Evolutionary conservation across 2,888 invertebrate species (phyloP).

Genomic region (Caradrina kadenii): DNA sequence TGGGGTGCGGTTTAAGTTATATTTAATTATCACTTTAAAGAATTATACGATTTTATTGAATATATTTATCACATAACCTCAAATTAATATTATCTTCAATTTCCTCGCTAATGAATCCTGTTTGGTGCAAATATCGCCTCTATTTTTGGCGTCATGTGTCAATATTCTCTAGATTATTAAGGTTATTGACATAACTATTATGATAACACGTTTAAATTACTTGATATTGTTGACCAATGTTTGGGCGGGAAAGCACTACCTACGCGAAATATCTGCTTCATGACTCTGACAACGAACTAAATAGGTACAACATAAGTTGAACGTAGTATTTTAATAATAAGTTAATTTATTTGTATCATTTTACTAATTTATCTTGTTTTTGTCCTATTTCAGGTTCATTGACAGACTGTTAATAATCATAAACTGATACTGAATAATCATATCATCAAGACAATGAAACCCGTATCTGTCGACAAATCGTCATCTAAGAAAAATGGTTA

Average conservation of each 20-base stretch:
- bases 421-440: conserved; percentile 21
- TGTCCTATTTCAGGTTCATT: conserved; percentile 55
- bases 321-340: not conserved
- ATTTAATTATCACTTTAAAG: not conserved
- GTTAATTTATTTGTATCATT: not conserved
- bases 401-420: conserved; percentile 20
- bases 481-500: conserved; percentile 77
- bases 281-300: not conserved
- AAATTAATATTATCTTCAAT: conserved; percentile 58
- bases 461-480: conserved; percentile 65
- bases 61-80: conserved; percentile 55
- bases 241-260: conserved; percentile 78
- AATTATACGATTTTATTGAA: conserved; percentile 38
- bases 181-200: conserved; percentile 25
- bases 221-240: conserved; percentile 42
- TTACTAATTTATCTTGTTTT: conserved; percentile 18
- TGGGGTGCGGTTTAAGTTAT: conserved; percentile 17
- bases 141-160: conserved; percentile 10
- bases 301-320: not conserved
- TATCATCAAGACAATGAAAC: conserved; percentile 72
- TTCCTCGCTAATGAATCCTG: conserved; percentile 38
- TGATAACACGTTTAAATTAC: conserved; percentile 22
- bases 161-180: conserved; percentile 6
- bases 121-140: conserved; percentile 16
- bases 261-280: conserved; percentile 1